Percentiles rank a stretch among this genome's conserved stretches.
Evolutionary conservation across 2,888 invertebrate genomes (phyloP).

Genomic region (Laspeyria flexula): DNA sequence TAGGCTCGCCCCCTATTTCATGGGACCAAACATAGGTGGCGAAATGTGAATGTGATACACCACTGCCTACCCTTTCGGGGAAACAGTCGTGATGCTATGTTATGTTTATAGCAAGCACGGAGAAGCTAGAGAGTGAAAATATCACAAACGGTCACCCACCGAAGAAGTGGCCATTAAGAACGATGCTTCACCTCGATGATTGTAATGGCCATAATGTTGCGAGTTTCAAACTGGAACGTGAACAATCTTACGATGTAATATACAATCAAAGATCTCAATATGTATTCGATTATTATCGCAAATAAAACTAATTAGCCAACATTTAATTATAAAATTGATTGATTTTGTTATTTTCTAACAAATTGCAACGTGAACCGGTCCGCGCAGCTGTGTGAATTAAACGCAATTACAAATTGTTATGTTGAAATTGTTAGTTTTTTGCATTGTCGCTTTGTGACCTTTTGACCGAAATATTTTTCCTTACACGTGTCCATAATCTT

Average conservation of each 20-base stretch:
- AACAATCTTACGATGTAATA: slow-evolving; percentile 2
- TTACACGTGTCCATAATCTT: no score
- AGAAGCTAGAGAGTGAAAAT: no score
- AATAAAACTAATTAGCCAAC: slow-evolving; percentile 24
- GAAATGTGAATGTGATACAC: no score
- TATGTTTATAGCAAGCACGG: no score
- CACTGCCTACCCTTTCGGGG: no score
- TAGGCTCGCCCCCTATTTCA: no score
- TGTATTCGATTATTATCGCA: slow-evolving; percentile 9
- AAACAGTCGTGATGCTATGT: no score
- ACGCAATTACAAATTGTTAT: slow-evolving; percentile 31
- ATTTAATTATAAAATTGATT: slow-evolving; percentile 21
- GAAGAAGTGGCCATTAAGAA: no score
- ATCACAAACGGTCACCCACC: no score
- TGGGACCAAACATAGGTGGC: no score
- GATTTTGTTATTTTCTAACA: slow-evolving; percentile 22
- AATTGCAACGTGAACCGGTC: slow-evolving; percentile 35
- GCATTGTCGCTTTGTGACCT: background rate
- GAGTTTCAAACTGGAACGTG: background rate
- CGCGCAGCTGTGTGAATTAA: slow-evolving; percentile 22
- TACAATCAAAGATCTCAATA: slow-evolving; percentile 15
- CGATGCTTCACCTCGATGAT: no score
- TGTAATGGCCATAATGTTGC: no score
- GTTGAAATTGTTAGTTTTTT: background rate
- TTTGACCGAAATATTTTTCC: background rate